Conservation (phyloP, 2,888 invertebrate species). For the Lasiommata megera region DNA sequence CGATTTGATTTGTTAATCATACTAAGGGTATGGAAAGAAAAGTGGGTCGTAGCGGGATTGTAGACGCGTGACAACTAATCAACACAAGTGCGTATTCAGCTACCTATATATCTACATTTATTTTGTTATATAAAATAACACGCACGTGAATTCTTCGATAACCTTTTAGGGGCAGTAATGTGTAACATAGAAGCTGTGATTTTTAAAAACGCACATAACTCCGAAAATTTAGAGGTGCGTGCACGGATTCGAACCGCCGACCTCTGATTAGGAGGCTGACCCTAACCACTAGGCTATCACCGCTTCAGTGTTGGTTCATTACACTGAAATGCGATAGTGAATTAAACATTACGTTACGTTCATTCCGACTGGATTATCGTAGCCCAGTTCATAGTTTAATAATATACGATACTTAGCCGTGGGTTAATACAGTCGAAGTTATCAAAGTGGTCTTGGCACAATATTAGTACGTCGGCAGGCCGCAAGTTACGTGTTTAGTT, state of each 20-base stretch:
- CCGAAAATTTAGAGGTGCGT: too few relatives aligned
- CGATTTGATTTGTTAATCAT: too few relatives aligned
- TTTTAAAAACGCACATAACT: too few relatives aligned
- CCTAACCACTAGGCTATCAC: too few relatives aligned
- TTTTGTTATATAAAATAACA: too few relatives aligned
- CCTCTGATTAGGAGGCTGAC: too few relatives aligned
- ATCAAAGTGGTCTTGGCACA: conserved; percentile 39
- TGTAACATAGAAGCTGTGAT: too few relatives aligned
- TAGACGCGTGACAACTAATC: conserved; percentile 1
- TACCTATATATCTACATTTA: not conserved
- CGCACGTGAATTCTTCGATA: too few relatives aligned
- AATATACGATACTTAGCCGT: conserved; percentile 29
- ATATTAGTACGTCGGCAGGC: conserved; percentile 41
- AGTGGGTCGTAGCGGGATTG: conserved; percentile 28
- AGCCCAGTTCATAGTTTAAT: conserved; percentile 24
- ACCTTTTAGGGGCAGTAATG: too few relatives aligned
- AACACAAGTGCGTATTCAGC: not conserved
- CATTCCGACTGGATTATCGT: conserved; percentile 19
- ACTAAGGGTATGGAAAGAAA: conserved; percentile 28
- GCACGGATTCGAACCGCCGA: too few relatives aligned
- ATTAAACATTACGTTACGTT: conserved; percentile 19
- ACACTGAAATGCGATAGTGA: conserved; percentile 24
- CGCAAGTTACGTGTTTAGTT: conserved; percentile 45
- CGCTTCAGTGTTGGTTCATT: too few relatives aligned
- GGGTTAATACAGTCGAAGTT: conserved; percentile 36